phyloP scores from a whole-genome alignment of 35 echinoderm and acorn worm species.

The Heliocidaris erythrogramma region DNA sequence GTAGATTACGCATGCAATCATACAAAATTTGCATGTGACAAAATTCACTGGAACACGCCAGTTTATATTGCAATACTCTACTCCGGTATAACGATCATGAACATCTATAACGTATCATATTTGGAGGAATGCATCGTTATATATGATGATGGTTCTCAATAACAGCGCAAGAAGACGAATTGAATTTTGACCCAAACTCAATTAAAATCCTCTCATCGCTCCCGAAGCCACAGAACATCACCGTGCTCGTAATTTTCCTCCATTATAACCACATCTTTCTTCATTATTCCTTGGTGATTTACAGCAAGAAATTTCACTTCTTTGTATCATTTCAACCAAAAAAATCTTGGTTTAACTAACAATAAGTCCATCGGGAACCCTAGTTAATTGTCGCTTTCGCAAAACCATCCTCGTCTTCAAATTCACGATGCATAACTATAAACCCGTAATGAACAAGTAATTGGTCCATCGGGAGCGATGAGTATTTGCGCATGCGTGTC shows the following conservation, averaged over 20 bases:
- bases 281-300: not conserved
- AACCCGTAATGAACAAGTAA: not conserved
- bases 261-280: not conserved
- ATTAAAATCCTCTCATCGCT: slow-evolving; percentile 11
- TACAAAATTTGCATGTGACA: no score
- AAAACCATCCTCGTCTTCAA: not conserved
- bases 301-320: not conserved
- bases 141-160: no score
- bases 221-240: not conserved
- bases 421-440: not conserved
- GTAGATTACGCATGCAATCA: no score
- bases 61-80: no score
- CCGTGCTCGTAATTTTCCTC: not conserved
- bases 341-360: not conserved
- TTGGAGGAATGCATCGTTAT: no score
- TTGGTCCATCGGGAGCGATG: not conserved
- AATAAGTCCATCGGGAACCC: not conserved
- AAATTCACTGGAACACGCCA: no score
- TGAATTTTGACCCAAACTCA: not conserved
- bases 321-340: not conserved
- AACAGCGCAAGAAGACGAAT: not conserved
- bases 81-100: no score
- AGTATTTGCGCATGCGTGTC: slow-evolving; percentile 11
- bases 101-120: no score
- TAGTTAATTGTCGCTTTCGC: not conserved